A percentile compares a stretch with the other conserved stretches of the same genome.
phyloP scores from a whole-genome alignment of 2,113 vertebrate genomes.

The Neopipo cinnamomea region DNA sequence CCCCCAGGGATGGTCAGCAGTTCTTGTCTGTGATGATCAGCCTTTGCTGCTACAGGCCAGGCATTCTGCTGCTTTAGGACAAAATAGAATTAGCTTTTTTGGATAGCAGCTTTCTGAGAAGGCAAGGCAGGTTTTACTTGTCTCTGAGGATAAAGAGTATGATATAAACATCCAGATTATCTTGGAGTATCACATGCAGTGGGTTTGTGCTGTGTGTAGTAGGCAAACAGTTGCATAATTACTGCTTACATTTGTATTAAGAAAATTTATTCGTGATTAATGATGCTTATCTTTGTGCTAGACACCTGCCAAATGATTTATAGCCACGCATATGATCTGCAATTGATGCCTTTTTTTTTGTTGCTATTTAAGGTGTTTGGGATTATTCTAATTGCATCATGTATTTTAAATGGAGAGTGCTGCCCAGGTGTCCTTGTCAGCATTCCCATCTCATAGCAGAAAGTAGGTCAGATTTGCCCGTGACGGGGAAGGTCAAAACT shows the following conservation, averaged over 20 bases:
- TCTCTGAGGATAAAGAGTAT: constrained; percentile 5
- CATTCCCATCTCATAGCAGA: neutral
- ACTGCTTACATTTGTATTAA: constrained; percentile 16
- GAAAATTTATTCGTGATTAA: constrained; percentile 40
- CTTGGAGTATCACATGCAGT: constrained; percentile 56
- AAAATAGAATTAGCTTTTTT: constrained; percentile 64
- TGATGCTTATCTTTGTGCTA: constrained; percentile 40
- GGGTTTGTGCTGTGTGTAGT: constrained; percentile 61
- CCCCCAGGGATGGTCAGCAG: neutral
- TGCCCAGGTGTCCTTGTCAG: constrained; percentile 27
- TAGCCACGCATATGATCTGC: neutral
- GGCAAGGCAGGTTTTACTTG: constrained; percentile 62
- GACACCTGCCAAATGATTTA: constrained; percentile 51
- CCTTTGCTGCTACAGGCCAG: constrained; percentile 22
- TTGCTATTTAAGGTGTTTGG: neutral
- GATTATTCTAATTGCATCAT: neutral
- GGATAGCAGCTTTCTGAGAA: constrained; percentile 65
- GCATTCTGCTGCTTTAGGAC: constrained; percentile 55
- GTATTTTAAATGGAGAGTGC: constrained; percentile 14
- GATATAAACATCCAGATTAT: constrained; percentile 21
- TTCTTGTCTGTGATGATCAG: constrained; percentile 50
- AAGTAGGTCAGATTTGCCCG: neutral
- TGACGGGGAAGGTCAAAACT: constrained; percentile 2
- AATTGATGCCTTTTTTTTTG: neutral
- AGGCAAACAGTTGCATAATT: constrained; percentile 61